These are phyloP conservation scores for Argentina silus DNA, from an alignment of 2,797 vertebrate genomes.

Conservation along the genomic window DNA sequence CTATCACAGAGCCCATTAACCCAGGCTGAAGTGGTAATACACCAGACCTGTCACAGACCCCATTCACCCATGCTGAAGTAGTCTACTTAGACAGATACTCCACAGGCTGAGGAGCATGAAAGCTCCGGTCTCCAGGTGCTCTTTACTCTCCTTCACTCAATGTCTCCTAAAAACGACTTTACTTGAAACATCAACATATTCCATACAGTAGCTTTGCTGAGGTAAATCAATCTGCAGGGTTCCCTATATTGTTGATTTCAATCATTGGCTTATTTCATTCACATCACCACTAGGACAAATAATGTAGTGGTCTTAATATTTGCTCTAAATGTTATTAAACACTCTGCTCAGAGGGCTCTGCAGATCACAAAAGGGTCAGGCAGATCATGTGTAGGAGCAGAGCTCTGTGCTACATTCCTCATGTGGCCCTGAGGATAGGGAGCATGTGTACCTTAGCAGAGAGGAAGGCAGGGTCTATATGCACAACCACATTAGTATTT, in stretches of 20 bases:
- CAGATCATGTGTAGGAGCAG: slow-evolving; percentile 56
- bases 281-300: neutral
- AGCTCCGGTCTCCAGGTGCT: slow-evolving; percentile 18
- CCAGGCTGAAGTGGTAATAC: neutral
- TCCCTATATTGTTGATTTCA: neutral
- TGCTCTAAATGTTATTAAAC: slow-evolving; percentile 39
- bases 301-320: slow-evolving; percentile 41
- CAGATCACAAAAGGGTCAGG: slow-evolving; percentile 46
- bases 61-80: neutral
- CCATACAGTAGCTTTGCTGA: too few relatives aligned
- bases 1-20: too few relatives aligned
- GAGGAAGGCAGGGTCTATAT: slow-evolving; percentile 25
- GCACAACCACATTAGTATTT: slow-evolving; percentile 30
- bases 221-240: too few relatives aligned
- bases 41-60: neutral
- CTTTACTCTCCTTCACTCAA: neutral
- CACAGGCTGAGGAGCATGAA: slow-evolving; percentile 26
- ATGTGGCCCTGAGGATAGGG: slow-evolving; percentile 62
- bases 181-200: too few relatives aligned
- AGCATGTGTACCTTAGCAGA: slow-evolving; percentile 44
- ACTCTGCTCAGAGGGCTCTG: slow-evolving; percentile 43
- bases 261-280: slow-evolving; percentile 9
- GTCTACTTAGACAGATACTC: neutral
- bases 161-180: too few relatives aligned
- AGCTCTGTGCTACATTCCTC: slow-evolving; percentile 70